Evolutionary conservation across 1,140 invertebrate genomes (phyloP).

Genomic region (Drosophila carrolli): DNA sequence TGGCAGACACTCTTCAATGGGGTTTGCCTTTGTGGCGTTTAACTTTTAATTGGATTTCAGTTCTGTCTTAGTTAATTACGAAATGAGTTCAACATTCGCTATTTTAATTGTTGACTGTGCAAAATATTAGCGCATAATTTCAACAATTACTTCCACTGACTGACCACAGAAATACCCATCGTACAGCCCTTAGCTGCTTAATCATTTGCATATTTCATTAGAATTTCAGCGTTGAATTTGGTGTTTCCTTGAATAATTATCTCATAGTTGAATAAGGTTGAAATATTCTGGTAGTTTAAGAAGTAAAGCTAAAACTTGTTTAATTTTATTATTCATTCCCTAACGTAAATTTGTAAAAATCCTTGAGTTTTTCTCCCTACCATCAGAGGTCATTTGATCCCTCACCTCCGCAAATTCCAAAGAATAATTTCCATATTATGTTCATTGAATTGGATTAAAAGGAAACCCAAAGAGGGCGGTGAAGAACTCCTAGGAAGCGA

Average conservation of each 20-base stretch:
- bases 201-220: conserved; percentile 69
- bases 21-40: conserved; percentile 56
- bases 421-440: conserved; percentile 64
- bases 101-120: conserved; percentile 16
- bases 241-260: conserved; percentile 36
- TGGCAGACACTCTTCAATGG: conserved; percentile 16
- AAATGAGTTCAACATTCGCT: conserved; percentile 36
- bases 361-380: background rate
- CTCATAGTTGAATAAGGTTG: conserved; percentile 7
- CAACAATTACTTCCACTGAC: conserved; percentile 60
- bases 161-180: conserved; percentile 36
- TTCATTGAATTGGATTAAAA: conserved; percentile 62
- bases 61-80: conserved; percentile 46
- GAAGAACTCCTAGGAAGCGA: conserved; percentile 1
- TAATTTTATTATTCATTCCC: background rate
- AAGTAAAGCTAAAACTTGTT: background rate
- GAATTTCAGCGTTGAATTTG: conserved; percentile 30
- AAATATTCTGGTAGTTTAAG: conserved; percentile 1
- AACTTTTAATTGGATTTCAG: conserved; percentile 78
- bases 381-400: conserved; percentile 6
- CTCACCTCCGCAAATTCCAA: conserved; percentile 20
- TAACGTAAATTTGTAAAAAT: conserved; percentile 11
- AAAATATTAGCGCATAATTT: conserved; percentile 71
- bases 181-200: conserved; percentile 11
- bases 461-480: conserved; percentile 1